These are phyloP conservation scores for Holotrichia oblita DNA, from an alignment of 1,140 invertebrate species.

Conservation along the genomic window DNA sequence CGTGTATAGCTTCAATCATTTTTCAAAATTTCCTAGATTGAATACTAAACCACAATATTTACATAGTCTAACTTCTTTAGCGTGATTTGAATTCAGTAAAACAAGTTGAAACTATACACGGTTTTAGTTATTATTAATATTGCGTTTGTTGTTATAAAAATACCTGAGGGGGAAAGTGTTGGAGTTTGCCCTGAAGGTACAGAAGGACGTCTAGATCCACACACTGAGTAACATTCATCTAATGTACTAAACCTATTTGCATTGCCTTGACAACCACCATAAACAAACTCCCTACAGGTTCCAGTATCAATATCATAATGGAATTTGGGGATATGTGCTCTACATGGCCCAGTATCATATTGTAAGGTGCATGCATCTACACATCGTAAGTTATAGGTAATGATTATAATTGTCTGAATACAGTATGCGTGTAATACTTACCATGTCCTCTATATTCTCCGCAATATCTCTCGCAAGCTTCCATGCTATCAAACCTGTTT, in stretches of 20 bases:
- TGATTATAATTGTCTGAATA: background rate
- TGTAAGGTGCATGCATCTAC: conserved; percentile 70
- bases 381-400: conserved; percentile 39
- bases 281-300: conserved; percentile 77
- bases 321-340: conserved; percentile 69
- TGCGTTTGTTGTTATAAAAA: background rate
- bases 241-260: conserved; percentile 81
- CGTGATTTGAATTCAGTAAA: background rate
- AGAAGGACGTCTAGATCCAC: conserved; percentile 62
- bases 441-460: conserved; percentile 77
- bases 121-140: background rate
- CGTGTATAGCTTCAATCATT: background rate
- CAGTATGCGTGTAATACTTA: conserved; percentile 58
- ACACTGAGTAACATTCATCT: conserved; percentile 75
- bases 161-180: background rate
- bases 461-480: conserved; percentile 84
- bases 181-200: conserved; percentile 50
- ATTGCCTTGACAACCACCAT: conserved; percentile 87
- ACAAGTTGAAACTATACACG: no score
- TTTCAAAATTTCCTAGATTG: background rate
- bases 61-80: no score
- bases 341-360: conserved; percentile 75
- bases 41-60: no score
- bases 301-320: conserved; percentile 71
- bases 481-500: conserved; percentile 80